Conservation (phyloP, 2,888 invertebrate genomes). For the Stramonita haemastoma region DNA sequence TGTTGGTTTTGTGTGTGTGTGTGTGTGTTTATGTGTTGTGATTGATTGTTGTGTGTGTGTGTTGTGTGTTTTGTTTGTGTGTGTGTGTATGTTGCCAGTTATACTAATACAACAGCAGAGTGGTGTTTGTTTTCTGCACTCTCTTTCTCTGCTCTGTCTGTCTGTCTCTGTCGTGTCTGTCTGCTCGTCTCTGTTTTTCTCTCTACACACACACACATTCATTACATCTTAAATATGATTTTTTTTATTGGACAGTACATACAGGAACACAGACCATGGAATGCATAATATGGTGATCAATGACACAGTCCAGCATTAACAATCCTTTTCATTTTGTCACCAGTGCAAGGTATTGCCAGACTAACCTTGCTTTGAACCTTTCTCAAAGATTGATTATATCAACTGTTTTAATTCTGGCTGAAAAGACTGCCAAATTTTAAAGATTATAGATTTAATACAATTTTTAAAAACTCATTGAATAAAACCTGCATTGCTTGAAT, state of each 20-base stretch:
- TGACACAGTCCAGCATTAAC: background rate
- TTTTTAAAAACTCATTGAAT: too few species aligned
- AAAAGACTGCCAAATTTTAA: too few species aligned
- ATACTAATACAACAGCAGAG: background rate
- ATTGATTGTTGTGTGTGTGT: background rate
- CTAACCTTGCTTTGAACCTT: background rate
- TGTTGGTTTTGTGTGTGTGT: background rate
- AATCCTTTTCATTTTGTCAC: background rate
- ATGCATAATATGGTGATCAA: background rate
- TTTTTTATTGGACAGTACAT: too few species aligned
- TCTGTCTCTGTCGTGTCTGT: background rate
- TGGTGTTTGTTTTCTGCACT: background rate
- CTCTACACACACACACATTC: slow-evolving; percentile 11
- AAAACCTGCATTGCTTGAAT: too few species aligned
- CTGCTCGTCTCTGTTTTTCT: background rate
- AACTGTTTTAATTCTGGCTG: background rate
- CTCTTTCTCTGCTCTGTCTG: background rate
- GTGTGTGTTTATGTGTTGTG: background rate
- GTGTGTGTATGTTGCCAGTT: background rate
- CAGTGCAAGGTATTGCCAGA: background rate
- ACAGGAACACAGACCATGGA: too few species aligned
- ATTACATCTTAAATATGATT: background rate
- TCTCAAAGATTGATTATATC: background rate
- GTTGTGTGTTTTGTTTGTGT: background rate
- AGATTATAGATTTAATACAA: too few species aligned